phyloP scores from a whole-genome alignment of 2,888 invertebrate species.

The Andricus curvator region DNA sequence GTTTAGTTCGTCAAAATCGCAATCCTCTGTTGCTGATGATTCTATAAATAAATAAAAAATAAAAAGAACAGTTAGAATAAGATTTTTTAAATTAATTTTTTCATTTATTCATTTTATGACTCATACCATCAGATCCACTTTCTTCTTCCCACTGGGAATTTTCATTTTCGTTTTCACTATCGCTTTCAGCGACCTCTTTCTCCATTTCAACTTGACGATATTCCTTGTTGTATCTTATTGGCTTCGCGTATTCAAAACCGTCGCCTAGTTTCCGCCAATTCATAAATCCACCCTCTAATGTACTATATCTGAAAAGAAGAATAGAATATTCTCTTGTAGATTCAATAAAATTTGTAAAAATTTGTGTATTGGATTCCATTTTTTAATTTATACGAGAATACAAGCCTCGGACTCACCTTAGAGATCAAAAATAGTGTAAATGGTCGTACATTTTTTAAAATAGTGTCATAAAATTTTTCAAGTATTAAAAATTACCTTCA shows the following conservation, averaged over 20 bases:
- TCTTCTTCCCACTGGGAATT: conserved; percentile 70
- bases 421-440: too few species aligned
- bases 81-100: background rate
- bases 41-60: conserved; percentile 55
- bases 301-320: conserved; percentile 65
- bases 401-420: too few species aligned
- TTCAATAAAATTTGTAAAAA: background rate
- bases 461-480: too few species aligned
- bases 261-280: conserved; percentile 77
- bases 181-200: conserved; percentile 68
- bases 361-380: background rate
- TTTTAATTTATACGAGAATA: background rate
- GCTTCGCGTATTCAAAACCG: conserved; percentile 80
- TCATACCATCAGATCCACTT: conserved; percentile 71
- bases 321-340: background rate
- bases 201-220: conserved; percentile 81
- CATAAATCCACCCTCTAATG: conserved; percentile 74
- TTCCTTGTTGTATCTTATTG: conserved; percentile 83
- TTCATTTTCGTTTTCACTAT: conserved; percentile 69
- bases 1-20: conserved; percentile 78
- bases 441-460: too few species aligned
- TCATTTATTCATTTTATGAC: background rate
- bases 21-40: conserved; percentile 68
- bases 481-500: too few species aligned
- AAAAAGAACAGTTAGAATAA: conserved; percentile 1